phyloP scores from a whole-genome alignment of 92 coral and sea anemone genomes.

The Zoanthus sociatus region DNA sequence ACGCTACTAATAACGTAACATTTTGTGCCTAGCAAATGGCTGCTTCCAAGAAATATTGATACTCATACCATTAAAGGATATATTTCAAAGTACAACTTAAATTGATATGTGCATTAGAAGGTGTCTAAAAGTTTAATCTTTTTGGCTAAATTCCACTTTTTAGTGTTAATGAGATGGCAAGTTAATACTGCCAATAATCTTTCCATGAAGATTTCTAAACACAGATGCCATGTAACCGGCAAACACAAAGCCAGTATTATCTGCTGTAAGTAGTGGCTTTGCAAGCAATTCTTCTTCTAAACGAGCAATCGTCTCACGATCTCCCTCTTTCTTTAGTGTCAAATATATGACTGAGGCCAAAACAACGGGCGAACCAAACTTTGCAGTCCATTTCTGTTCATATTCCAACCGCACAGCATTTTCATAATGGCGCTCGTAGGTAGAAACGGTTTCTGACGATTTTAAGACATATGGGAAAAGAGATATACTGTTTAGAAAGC shows the following conservation, averaged over 20 bases:
- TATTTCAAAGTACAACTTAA: no score
- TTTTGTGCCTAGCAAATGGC: no score
- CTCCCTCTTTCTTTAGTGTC: conserved; percentile 2
- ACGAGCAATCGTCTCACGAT: conserved; percentile 1
- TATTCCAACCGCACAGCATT: background rate
- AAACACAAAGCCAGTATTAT: conserved; percentile 1
- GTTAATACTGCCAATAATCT: background rate
- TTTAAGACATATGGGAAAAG: background rate
- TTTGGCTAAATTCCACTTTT: no score
- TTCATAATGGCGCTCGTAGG: background rate
- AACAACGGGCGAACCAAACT: conserved; percentile 5
- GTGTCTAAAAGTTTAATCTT: no score
- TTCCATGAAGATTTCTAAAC: conserved; percentile 19
- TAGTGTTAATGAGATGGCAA: background rate
- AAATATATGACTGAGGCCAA: conserved; percentile 7
- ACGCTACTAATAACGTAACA: no score
- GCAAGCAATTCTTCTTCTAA: conserved; percentile 14
- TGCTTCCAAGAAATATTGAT: no score
- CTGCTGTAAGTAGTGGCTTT: conserved; percentile 10
- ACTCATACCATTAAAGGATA: no score
- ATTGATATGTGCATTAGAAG: no score
- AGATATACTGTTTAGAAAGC: background rate
- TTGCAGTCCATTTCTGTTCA: conserved; percentile 14
- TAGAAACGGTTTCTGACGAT: conserved; percentile 14
- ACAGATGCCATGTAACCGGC: conserved; percentile 3